Evolutionary conservation across 2,797 vertebrate genomes (phyloP), one percentile per base, ranked within the genome.

Genomic region (Echeneis naucrates): DNA sequence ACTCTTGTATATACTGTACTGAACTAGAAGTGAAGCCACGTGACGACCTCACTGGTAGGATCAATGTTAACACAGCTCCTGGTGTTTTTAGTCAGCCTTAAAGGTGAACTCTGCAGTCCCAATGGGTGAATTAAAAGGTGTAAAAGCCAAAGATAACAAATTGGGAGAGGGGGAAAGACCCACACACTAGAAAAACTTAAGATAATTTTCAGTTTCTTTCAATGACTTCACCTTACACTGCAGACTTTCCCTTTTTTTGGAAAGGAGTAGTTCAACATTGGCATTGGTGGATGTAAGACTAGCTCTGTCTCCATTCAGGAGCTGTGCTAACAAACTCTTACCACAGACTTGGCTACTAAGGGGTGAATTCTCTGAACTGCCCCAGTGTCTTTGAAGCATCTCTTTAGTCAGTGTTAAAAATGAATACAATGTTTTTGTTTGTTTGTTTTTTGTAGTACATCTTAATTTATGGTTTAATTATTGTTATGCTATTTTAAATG

Each of bases 391-490:
- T 85, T 80, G n/a, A 88, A 88, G 72, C 77, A 86, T 90, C 90
- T 87, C 81, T 84, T 85, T 81, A 87, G 80, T 89, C 89, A 87
- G 89, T 92, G 86, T 91, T 91, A 74, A 74, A 77, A 82, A 77
- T 76, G 33, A 68, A 84, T 84, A 51, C 42, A 66, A 45, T 83
- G 40, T 68, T 70, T 50, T 60, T 85, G n/a, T n/a, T n/a, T n/a
- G 30, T 30, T 30, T n/a, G n/a, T 30, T 30, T 30, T 81, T 87
- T 87, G 86, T 92, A 90, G 89, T 92, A 89, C 45, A 62, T 93
- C 93, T 94, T 94, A 93, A 94, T 94, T 94, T 95, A 94, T 94
- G 85, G 90, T 93, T 89, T 86, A 83, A 92, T 90, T 89, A 82
- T 91, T 88, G 86, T 92, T 91, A 89, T 81, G 73, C 85, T 87